phyloP scores from a whole-genome alignment of 2,797 vertebrate genomes.

The Threskiornis aethiopicus region DNA sequence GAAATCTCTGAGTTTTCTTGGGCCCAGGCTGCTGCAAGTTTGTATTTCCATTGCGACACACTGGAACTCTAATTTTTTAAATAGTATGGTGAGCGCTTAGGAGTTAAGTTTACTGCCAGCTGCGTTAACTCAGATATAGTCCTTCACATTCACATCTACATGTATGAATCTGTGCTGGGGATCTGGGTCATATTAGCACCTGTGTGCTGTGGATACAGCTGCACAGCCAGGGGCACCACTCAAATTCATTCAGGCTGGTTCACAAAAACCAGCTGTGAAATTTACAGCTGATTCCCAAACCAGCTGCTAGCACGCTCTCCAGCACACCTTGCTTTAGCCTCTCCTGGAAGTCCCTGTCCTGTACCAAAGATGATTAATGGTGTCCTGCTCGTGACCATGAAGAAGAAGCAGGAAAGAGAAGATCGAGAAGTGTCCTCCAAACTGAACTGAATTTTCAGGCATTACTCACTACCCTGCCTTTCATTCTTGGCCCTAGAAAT shows the following conservation, averaged over 20 bases:
- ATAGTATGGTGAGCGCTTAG: neutral
- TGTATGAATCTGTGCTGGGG: neutral
- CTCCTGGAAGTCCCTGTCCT: neutral
- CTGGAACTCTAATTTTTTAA: neutral
- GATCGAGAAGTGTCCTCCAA: neutral
- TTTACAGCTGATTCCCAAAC: neutral
- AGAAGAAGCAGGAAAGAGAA: neutral
- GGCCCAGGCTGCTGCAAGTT: neutral
- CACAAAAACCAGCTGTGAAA: conserved; percentile 22
- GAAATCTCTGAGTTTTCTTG: neutral
- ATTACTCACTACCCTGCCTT: neutral
- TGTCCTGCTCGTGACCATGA: neutral
- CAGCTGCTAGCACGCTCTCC: neutral
- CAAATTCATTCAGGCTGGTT: neutral
- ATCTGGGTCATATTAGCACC: neutral
- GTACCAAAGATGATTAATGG: neutral
- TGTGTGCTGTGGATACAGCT: neutral
- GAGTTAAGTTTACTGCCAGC: neutral
- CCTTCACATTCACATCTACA: neutral
- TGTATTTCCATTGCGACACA: neutral
- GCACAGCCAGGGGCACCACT: neutral
- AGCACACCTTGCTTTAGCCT: neutral
- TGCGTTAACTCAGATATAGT: neutral
- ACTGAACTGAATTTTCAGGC: neutral
- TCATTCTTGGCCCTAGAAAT: neutral